Evolutionary conservation across 2,888 invertebrate species (phyloP), one percentile per base, ranked within the genome.

Genomic region (Gisinianus flammeolus): DNA sequence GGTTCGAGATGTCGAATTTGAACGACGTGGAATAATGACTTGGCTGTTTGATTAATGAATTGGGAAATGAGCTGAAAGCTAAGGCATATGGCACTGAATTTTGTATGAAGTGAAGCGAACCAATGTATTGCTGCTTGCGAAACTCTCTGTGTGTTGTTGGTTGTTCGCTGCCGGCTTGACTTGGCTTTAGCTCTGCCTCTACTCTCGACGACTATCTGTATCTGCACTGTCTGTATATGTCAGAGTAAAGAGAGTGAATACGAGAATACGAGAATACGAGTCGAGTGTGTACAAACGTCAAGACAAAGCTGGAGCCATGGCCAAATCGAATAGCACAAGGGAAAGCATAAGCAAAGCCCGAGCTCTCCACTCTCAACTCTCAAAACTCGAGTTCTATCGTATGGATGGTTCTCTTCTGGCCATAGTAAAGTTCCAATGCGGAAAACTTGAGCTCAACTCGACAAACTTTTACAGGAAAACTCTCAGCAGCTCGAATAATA

Each of bases 21-120:
- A 81, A 81, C 30, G 80, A 82, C 82, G 79, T 81, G 81, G 79
- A 82, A 81, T 82, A 82, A 82, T 82, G 82, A 82, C 81, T 82
- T 71, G 66, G 76, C 79, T 79, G 79, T 82, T 82, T 82, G 82
- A 82, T 82, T 82, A 82, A 82, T 82, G 82, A 82, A 82, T 81
- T 81, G 82, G 79, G 81, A 82, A 79, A 80, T 80, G 81, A 77
- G 78, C 77, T 80, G 82, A 78, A 82, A 80, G 82, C 62, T 24
- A 62, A 2, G 26, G 82, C 81, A 82, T 82, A 81, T 82, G 81
- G 77, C 78, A 81, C 81, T 81, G 79, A 79, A 82, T 81, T 79
- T 80, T 80, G 80, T 71, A 80, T 78, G 76, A 78, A 76, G 76
- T 68, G 72, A 67, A 78, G 69, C 68, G 72, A 67, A 67, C 62